Conservation (phyloP, 2,113 vertebrate genomes). For the Scortum barcoo region DNA sequence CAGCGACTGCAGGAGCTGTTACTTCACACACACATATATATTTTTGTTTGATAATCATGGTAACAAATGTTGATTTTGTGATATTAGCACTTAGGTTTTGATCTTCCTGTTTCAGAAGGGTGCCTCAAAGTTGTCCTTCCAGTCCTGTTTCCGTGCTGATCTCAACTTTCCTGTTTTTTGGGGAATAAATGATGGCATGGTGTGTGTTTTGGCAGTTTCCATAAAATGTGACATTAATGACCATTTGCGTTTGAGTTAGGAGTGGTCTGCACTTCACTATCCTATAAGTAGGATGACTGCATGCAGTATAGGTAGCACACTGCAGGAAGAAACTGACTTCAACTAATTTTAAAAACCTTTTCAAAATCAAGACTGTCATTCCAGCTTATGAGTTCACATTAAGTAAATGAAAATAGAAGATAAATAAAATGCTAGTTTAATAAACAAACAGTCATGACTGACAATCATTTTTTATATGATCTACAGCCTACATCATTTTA, state of each 20-base stretch:
- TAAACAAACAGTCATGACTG: no score
- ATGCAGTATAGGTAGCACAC: no score
- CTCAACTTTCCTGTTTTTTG: slow-evolving; percentile 5
- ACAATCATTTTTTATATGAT: not conserved
- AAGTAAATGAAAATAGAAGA: no score
- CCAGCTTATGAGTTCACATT: not conserved
- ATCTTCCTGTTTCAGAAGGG: slow-evolving; percentile 22
- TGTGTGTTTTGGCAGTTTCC: slow-evolving; percentile 5
- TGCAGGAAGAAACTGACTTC: not conserved
- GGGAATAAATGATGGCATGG: slow-evolving; percentile 26
- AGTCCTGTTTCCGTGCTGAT: not conserved
- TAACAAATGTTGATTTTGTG: slow-evolving; percentile 13
- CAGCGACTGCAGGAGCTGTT: not conserved
- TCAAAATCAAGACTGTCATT: not conserved
- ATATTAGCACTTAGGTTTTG: slow-evolving; percentile 9
- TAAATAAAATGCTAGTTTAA: no score
- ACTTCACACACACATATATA: not conserved
- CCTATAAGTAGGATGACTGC: not conserved
- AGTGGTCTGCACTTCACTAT: not conserved
- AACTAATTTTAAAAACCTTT: not conserved
- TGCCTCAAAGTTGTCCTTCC: not conserved
- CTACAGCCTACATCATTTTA: not conserved
- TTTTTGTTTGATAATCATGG: slow-evolving; percentile 8
- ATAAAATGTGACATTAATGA: not conserved
- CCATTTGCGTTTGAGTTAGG: not conserved